Evolutionary conservation across 2,113 vertebrate species (phyloP), one percentile per base, ranked within the genome.

Genomic region (Nibea albiflora): DNA sequence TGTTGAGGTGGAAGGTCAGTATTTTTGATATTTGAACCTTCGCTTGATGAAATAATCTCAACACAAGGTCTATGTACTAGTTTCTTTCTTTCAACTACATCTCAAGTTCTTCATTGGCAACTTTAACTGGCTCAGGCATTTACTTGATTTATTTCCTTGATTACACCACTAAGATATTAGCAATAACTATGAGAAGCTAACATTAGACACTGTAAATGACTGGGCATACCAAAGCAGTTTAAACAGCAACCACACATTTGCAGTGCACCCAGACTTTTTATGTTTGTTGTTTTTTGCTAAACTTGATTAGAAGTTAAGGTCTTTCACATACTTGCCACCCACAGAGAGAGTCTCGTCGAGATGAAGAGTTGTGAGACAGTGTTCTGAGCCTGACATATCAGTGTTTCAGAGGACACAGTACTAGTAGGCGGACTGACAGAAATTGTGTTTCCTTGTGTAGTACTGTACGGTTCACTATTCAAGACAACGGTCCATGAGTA

Each of bases 251-350:
- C 10, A 28, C 35, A 26, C 16, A 44, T 26, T 39, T 15, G 10
- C 67, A 17, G 9, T 14, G 3, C 0, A 16, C 17, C 14, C 39
- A 44, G 42, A 3, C 4, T 8, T 44, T 64, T 22, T 6, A 26
- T 11, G 4, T 7, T 50, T 31, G 57, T 60, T 19, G 58, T 28
- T 61, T 61, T 61, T 20, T 20, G 5, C 31, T 53, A 35, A 64
- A 64, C 26, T 9, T 20, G 15, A 39, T 9, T 42, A 0, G 20
- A 50, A 14, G 10, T 7, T 1, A 15, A 16, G 17, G 35, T 72
- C 20, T n/a, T 50, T 35, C 42, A 81, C 85, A 11, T 83, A 88
- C 85, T 67, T 77, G 85, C 58, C 64, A 87, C 77, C 2, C 3
- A 62, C 20, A 81, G 44, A 0, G 1, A 2, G n/a, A 47, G 4